Evolutionary conservation across 2,888 invertebrate species (phyloP).

Genomic region (Leptarthrus brevirostris): DNA sequence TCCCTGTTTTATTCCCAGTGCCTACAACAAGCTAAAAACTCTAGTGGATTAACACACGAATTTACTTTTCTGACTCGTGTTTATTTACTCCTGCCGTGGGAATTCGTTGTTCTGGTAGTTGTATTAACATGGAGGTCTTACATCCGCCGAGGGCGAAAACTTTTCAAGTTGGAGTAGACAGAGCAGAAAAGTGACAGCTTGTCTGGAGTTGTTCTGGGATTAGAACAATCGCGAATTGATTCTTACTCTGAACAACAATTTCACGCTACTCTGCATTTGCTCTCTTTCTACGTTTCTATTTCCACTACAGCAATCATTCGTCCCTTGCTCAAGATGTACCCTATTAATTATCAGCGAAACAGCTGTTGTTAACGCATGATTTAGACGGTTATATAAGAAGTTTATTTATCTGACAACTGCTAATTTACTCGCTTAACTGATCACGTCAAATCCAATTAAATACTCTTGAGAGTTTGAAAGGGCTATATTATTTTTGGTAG

Average conservation of each 20-base stretch:
- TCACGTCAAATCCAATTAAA: too few species aligned
- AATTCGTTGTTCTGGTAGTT: conserved; percentile 36
- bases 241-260: conserved; percentile 34
- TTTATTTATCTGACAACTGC: too few species aligned
- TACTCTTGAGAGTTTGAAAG: too few species aligned
- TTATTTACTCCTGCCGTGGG: conserved; percentile 37
- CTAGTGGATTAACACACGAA: conserved; percentile 41
- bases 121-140: conserved; percentile 16
- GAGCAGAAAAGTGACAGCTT: conserved; percentile 39
- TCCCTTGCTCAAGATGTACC: neutral
- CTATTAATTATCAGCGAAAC: neutral
- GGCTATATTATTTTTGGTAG: too few species aligned
- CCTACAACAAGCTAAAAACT: conserved; percentile 31
- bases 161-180: conserved; percentile 17
- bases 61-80: conserved; percentile 36
- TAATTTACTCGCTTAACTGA: too few species aligned
- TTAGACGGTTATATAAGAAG: neutral
- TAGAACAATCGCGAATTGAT: conserved; percentile 39
- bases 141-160: conserved; percentile 18
- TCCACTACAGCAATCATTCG: neutral
- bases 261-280: conserved; percentile 18
- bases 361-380: neutral
- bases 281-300: neutral
- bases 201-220: conserved; percentile 36
- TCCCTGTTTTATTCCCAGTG: neutral